phyloP scores from a whole-genome alignment of 1,140 invertebrate genomes.

The Zophobas atratus region DNA sequence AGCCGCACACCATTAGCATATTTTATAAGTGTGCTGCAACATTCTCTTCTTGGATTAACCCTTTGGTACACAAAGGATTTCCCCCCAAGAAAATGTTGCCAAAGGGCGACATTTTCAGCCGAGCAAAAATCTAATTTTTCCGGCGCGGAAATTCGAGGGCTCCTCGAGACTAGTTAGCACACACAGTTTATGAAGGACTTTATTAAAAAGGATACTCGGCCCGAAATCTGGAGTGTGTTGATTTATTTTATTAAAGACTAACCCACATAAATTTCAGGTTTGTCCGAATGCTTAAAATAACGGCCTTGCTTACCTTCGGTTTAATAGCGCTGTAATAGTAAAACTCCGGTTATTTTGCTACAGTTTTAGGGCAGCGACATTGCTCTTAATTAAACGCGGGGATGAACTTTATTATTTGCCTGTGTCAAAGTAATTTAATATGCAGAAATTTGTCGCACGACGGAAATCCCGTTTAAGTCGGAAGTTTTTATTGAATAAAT shows the following conservation, averaged over 20 bases:
- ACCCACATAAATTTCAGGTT: no score
- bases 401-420: constrained; percentile 3
- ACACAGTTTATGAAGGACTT: no score
- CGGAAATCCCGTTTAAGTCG: no score
- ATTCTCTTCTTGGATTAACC: constrained; percentile 11
- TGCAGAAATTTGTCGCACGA: background rate
- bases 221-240: no score
- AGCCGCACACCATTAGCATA: constrained; percentile 44
- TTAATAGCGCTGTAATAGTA: background rate
- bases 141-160: no score
- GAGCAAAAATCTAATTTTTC: background rate
- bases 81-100: background rate
- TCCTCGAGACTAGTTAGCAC: no score
- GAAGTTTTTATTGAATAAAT: no score
- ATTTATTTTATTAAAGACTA: no score
- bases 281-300: background rate
- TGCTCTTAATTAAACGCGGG: constrained; percentile 8
- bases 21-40: constrained; percentile 32
- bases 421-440: constrained; percentile 6
- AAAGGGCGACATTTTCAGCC: background rate
- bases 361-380: background rate
- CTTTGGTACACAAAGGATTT: constrained; percentile 10
- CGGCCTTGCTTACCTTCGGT: background rate
- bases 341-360: background rate
- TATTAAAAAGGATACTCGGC: no score